Conservation (phyloP, 2,888 invertebrate species). For the Cheilosia pagana region DNA sequence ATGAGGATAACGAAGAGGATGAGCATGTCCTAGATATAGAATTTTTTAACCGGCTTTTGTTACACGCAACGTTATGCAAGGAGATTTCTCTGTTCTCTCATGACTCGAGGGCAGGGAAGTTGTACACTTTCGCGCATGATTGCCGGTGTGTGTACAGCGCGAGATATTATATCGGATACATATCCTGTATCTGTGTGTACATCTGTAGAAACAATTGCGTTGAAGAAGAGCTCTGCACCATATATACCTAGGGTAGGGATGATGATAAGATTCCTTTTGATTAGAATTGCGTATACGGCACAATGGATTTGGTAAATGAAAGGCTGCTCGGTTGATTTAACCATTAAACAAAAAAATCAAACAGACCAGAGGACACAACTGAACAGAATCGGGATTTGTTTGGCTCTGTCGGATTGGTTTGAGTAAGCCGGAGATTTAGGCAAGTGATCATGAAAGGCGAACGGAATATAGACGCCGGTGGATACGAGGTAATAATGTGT, state of each 20-base stretch:
- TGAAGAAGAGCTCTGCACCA: slow-evolving; percentile 22
- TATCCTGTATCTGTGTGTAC: slow-evolving; percentile 40
- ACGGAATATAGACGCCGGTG: slow-evolving; percentile 14
- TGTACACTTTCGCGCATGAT: slow-evolving; percentile 65
- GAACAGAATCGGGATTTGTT: slow-evolving; percentile 16
- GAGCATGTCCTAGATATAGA: slow-evolving; percentile 60
- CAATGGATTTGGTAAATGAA: slow-evolving; percentile 43
- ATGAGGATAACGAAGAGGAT: slow-evolving; percentile 57
- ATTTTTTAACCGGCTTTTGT: slow-evolving; percentile 50
- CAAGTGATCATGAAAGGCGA: slow-evolving; percentile 62
- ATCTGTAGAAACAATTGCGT: slow-evolving; percentile 41
- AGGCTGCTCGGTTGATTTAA: slow-evolving; percentile 65
- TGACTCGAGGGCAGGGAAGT: slow-evolving; percentile 69
- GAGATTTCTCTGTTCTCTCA: slow-evolving; percentile 32
- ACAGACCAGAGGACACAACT: background rate
- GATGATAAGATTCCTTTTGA: slow-evolving; percentile 55
- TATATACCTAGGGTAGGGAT: slow-evolving; percentile 19
- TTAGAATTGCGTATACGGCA: slow-evolving; percentile 43
- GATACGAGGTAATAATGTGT: slow-evolving; percentile 54
- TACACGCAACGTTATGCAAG: slow-evolving; percentile 50
- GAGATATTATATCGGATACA: slow-evolving; percentile 29
- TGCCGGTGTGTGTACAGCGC: slow-evolving; percentile 47
- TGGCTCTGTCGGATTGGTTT: slow-evolving; percentile 37
- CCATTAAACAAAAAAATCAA: slow-evolving; percentile 45
- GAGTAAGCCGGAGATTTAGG: slow-evolving; percentile 55